phyloP scores from a whole-genome alignment of 1,140 invertebrate genomes.

The Lethrus apterus region DNA sequence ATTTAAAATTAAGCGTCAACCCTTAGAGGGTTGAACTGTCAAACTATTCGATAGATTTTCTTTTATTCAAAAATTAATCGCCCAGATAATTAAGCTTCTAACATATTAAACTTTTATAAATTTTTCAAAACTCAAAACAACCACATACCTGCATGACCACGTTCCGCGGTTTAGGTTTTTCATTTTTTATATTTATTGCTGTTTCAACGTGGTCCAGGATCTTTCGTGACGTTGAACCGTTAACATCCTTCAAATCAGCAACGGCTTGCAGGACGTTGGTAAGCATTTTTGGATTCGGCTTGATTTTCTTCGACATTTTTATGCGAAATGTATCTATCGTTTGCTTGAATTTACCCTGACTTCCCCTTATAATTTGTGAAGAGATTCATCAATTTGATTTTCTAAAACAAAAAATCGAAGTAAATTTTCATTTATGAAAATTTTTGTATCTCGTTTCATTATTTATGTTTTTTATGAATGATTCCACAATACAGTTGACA shows the following conservation, averaged over 20 bases:
- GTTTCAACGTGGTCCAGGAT: slow-evolving; percentile 21
- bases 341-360: not conserved
- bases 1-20: too few relatives aligned
- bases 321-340: not conserved
- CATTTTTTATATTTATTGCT: slow-evolving; percentile 2
- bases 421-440: not conserved
- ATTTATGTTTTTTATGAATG: not conserved
- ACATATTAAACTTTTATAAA: too few relatives aligned
- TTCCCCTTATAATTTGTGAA: not conserved
- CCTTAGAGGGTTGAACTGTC: too few relatives aligned
- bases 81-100: too few relatives aligned
- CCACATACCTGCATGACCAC: slow-evolving; percentile 30
- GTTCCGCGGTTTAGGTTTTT: slow-evolving; percentile 16
- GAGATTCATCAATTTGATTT: not conserved
- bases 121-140: too few relatives aligned
- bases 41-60: too few relatives aligned
- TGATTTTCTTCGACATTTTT: slow-evolving; percentile 11
- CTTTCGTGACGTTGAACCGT: slow-evolving; percentile 16
- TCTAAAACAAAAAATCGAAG: not conserved
- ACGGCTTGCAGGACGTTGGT: slow-evolving; percentile 21
- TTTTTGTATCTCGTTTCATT: not conserved
- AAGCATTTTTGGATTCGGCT: slow-evolving; percentile 15
- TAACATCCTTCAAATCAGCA: slow-evolving; percentile 18
- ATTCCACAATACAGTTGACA: not conserved
- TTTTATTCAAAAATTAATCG: too few relatives aligned